Conservation (phyloP, 1,140 invertebrate genomes). For the Amphibalanus amphitrite region DNA sequence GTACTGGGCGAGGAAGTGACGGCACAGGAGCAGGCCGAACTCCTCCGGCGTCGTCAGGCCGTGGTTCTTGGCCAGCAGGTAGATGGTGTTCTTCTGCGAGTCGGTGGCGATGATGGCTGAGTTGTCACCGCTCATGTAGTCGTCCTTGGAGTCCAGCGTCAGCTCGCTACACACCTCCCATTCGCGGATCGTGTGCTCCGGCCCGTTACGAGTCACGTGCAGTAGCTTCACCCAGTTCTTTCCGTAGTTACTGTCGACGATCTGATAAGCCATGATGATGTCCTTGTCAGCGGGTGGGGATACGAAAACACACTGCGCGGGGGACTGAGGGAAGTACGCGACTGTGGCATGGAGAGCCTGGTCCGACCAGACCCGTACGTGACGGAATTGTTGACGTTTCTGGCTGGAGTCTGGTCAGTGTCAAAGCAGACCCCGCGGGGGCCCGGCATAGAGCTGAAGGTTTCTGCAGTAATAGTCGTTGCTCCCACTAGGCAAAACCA, state of each 20-base stretch:
- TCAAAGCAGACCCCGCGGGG: too few species aligned
- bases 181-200: conserved; percentile 46
- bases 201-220: conserved; percentile 42
- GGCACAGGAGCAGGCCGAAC: conserved; percentile 35
- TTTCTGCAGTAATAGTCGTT: too few species aligned
- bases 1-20: conserved; percentile 52
- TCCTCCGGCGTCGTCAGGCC: conserved; percentile 29
- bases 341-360: too few species aligned
- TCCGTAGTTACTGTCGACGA: conserved; percentile 48
- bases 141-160: conserved; percentile 44
- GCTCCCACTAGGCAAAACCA: too few species aligned
- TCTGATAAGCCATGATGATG: conserved; percentile 28
- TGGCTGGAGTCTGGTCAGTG: too few species aligned
- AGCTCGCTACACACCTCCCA: conserved; percentile 51
- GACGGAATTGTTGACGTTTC: too few species aligned
- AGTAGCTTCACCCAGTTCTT: conserved; percentile 53
- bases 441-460: too few species aligned
- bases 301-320: not conserved
- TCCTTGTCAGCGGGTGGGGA: not conserved
- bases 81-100: conserved; percentile 66
- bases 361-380: too few species aligned
- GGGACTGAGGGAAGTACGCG: too few species aligned
- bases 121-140: conserved; percentile 34
- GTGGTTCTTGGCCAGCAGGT: conserved; percentile 52
- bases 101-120: conserved; percentile 42